These are phyloP conservation scores for Umimayanthus kanabou DNA, from an alignment of 92 coral and sea anemone species.

Conservation along the genomic window DNA sequence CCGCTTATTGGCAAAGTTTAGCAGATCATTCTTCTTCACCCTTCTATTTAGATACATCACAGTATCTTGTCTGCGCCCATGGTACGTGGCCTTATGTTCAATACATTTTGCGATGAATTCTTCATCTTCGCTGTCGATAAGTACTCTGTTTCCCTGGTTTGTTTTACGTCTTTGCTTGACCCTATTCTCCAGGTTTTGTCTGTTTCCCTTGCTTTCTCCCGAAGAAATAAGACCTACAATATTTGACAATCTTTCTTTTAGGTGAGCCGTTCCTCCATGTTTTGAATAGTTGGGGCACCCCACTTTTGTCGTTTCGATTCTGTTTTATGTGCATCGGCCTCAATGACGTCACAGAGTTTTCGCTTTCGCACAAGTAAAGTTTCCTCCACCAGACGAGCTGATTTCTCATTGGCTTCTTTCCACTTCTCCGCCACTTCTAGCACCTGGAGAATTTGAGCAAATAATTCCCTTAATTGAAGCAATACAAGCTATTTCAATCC, in stretches of 20 bases:
- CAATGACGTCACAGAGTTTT: background rate
- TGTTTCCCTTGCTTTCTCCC: background rate
- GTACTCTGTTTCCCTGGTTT: constrained; percentile 30
- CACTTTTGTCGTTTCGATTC: constrained; percentile 29
- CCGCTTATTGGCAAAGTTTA: too few relatives aligned
- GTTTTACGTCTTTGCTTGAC: constrained; percentile 32
- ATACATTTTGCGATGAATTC: constrained; percentile 17
- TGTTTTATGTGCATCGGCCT: background rate
- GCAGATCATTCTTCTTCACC: too few relatives aligned
- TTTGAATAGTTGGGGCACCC: constrained; percentile 17
- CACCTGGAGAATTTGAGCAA: too few relatives aligned
- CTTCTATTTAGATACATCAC: too few relatives aligned
- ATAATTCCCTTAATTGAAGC: too few relatives aligned
- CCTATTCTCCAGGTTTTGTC: constrained; percentile 14
- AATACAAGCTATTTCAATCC: too few relatives aligned
- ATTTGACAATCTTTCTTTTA: constrained; percentile 31
- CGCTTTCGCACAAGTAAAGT: too few relatives aligned
- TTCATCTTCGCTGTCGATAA: constrained; percentile 26
- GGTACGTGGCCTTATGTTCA: constrained; percentile 31
- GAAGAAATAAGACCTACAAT: constrained; percentile 22
- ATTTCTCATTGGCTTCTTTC: constrained; percentile 19
- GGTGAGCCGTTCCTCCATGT: constrained; percentile 31
- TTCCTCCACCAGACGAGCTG: constrained; percentile 23
- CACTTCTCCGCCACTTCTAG: constrained; percentile 32
- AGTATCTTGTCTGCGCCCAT: constrained; percentile 8